Percentiles rank a stretch among this genome's conserved stretches.
phyloP scores from a whole-genome alignment of 2,888 invertebrate species.

The Hecatera dysodea region DNA sequence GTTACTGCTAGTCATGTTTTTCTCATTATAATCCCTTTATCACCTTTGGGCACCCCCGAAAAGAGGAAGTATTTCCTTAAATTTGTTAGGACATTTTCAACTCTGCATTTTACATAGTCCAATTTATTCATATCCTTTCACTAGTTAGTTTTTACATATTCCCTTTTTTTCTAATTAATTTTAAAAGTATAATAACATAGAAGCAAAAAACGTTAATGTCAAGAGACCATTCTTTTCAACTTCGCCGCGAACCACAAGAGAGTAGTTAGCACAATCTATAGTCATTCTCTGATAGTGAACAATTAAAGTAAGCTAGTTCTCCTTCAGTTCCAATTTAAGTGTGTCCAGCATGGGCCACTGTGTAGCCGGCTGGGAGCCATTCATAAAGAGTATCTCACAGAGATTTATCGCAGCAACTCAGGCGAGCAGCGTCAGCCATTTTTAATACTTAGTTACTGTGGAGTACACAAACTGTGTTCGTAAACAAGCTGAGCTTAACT shows the following conservation, averaged over 20 bases:
- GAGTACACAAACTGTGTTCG: conserved; percentile 42
- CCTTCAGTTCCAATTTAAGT: conserved; percentile 30
- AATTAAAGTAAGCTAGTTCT: conserved; percentile 43
- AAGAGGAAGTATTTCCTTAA: not conserved
- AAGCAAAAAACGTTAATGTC: not conserved
- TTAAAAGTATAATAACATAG: not conserved
- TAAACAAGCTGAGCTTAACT: conserved; percentile 44
- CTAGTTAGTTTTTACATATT: not conserved
- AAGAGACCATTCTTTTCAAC: conserved; percentile 21
- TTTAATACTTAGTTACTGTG: conserved; percentile 37
- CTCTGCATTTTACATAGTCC: not conserved
- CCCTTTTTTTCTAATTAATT: not conserved
- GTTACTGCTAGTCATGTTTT: conserved; percentile 20
- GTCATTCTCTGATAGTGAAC: conserved; percentile 32
- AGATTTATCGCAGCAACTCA: conserved; percentile 48
- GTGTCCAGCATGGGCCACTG: conserved; percentile 34
- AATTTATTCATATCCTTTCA: not conserved
- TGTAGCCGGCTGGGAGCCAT: conserved; percentile 19
- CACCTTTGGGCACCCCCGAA: conserved; percentile 13
- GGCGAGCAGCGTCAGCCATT: conserved; percentile 34
- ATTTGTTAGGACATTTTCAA: not conserved
- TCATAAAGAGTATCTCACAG: conserved; percentile 21
- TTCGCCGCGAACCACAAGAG: conserved; percentile 21
- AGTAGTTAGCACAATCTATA: conserved; percentile 36
- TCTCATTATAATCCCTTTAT: conserved; percentile 38